Conservation (phyloP, 2,888 invertebrate species). For the Scaptomyza flava region DNA sequence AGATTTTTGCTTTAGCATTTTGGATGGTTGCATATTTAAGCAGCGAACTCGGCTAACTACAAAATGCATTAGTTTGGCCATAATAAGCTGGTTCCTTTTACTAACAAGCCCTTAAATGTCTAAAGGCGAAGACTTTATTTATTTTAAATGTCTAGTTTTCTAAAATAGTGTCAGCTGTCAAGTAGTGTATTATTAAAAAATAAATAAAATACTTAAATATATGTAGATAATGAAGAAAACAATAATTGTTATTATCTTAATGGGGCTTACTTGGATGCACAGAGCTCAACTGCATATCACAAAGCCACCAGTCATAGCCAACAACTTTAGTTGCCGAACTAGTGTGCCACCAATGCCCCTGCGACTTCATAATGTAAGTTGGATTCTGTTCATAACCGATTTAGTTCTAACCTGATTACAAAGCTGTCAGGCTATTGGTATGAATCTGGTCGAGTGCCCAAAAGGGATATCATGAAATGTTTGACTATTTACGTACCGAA, state of each 20-base stretch:
- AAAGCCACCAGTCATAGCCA: neutral
- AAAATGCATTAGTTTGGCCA: conserved; percentile 25
- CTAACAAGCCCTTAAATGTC: neutral
- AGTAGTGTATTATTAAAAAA: neutral
- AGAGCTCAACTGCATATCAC: neutral
- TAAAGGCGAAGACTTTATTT: neutral
- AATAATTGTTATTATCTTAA: neutral
- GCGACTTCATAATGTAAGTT: conserved; percentile 1
- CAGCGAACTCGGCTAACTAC: conserved; percentile 32
- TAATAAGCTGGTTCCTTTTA: conserved; percentile 20
- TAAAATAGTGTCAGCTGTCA: neutral
- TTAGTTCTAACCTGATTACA: neutral
- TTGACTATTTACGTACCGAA: conserved; percentile 42
- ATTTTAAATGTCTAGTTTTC: neutral
- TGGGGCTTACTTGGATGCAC: neutral
- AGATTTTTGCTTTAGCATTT: conserved; percentile 47
- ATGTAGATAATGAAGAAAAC: neutral
- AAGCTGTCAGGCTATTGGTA: conserved; percentile 47
- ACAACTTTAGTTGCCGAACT: neutral
- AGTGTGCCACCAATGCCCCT: neutral
- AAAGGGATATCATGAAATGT: conserved; percentile 26
- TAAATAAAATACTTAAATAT: no score
- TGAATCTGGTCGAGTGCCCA: conserved; percentile 46
- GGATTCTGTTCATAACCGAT: no score
- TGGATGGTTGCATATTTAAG: conserved; percentile 66